Evolutionary conservation across 1,140 invertebrate genomes (phyloP), one percentile per base, ranked within the genome.

Genomic region (Diuraphis noxia): DNA sequence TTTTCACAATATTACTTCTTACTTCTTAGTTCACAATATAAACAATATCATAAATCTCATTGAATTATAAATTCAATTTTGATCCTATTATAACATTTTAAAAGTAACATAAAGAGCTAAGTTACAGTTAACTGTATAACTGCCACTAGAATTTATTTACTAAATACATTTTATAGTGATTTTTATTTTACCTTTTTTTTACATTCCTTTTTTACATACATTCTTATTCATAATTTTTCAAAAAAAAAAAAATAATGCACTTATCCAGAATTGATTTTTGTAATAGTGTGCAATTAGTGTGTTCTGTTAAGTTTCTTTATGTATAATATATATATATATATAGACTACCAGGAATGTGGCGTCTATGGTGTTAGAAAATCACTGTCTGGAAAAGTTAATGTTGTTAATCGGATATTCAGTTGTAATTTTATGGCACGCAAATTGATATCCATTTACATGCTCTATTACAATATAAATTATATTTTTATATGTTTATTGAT

Each of bases 221-320:
- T 49, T 49, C 34, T 49, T 46, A 46, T 85, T 46, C 21, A 46
- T 85, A 49, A 21, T 85, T 49, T 21, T 6, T 19, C 0, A 1
- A 84, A 25, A 84, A 52, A 52, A 52, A 49, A 21, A 49, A 23
- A 49, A 49, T 17, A 82, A 38, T 85, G 84, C 49, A 46, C 43
- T 85, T 85, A 46, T 30, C 2, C n/a, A 34, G 30, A 85, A 85
- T 49, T 43, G 13, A 49, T 85, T 34, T 85, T 85, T 43, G 1
- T 34, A 85, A 85, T 56, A 56, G 30, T 34, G 17, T 46, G 8
- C 13, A 85, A 38, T 34, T 85, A 85, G 21, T 40, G 84, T 49
- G 9, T 49, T 43, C 84, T 49, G 84, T 85, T 86, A 52, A 86
- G 43, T 86, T 86, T 86, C 8, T 13, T 86, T 86, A 86, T 86